phyloP scores from a whole-genome alignment of 2,888 invertebrate genomes.

The Dicyrtoma fusca region DNA sequence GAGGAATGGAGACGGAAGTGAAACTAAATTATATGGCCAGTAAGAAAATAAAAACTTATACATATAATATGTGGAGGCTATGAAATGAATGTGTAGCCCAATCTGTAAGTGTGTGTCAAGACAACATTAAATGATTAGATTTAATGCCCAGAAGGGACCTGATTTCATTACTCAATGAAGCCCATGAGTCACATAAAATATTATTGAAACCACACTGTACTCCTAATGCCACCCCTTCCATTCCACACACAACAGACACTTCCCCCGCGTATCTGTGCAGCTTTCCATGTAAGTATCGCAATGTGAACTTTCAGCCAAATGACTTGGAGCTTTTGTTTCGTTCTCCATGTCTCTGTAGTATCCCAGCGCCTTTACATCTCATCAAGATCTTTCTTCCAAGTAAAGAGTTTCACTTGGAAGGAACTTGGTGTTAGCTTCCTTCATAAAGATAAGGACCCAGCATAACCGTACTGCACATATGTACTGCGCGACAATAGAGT shows the following conservation, averaged over 20 bases:
- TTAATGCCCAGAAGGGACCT: constrained; percentile 41
- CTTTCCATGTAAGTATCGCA: neutral
- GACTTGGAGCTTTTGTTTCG: too few relatives aligned
- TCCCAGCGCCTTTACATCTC: too few relatives aligned
- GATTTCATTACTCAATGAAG: constrained; percentile 42
- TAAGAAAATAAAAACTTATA: too few relatives aligned
- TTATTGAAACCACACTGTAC: constrained; percentile 42
- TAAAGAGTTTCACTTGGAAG: too few relatives aligned
- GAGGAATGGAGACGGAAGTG: constrained; percentile 6
- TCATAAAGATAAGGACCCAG: too few relatives aligned
- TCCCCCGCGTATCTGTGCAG: neutral
- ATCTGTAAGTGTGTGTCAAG: constrained; percentile 41
- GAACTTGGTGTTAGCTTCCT: too few relatives aligned
- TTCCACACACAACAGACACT: constrained; percentile 1
- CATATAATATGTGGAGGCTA: neutral
- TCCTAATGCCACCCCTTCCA: neutral
- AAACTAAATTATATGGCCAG: neutral
- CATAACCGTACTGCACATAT: too few relatives aligned
- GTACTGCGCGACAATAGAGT: too few relatives aligned
- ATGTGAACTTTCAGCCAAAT: neutral
- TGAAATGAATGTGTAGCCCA: constrained; percentile 27
- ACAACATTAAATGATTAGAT: constrained; percentile 43
- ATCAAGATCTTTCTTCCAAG: too few relatives aligned
- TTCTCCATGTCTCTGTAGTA: too few relatives aligned
- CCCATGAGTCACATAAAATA: constrained; percentile 45